Evolutionary conservation across 2,113 vertebrate species (phyloP).

Genomic region (Mobula hypostoma): DNA sequence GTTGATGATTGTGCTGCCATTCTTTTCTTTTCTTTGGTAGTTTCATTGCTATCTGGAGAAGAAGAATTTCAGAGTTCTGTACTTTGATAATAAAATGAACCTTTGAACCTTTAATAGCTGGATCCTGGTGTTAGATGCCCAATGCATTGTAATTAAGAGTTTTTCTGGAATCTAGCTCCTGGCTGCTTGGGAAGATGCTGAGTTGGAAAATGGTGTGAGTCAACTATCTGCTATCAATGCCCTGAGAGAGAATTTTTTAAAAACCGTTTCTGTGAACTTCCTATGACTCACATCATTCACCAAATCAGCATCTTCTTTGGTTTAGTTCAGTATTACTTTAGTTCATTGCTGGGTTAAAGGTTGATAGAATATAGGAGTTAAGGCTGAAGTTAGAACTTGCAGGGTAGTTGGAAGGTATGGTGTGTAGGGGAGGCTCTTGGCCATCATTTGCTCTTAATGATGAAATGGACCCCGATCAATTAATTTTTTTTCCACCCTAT

Average conservation of each 20-base stretch:
- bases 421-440: neutral
- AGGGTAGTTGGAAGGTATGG: no score
- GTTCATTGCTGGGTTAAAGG: neutral
- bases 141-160: neutral
- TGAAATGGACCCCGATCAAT: no score
- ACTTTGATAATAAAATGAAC: no score
- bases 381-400: neutral
- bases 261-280: neutral
- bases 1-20: no score
- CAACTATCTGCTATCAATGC: no score
- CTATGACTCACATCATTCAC: neutral
- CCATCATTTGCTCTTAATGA: neutral
- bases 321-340: neutral
- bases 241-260: no score
- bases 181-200: neutral
- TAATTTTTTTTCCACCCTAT: no score
- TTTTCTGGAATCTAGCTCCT: neutral
- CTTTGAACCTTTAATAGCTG: neutral
- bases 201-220: neutral
- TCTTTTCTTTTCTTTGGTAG: no score
- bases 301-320: no score
- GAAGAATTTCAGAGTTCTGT: no score
- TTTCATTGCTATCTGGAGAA: no score
- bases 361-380: neutral
- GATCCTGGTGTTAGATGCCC: neutral